These are phyloP conservation scores for Dasypus novemcinctus DNA, from an alignment of 2,113 vertebrate genomes.

Conservation along the genomic window DNA sequence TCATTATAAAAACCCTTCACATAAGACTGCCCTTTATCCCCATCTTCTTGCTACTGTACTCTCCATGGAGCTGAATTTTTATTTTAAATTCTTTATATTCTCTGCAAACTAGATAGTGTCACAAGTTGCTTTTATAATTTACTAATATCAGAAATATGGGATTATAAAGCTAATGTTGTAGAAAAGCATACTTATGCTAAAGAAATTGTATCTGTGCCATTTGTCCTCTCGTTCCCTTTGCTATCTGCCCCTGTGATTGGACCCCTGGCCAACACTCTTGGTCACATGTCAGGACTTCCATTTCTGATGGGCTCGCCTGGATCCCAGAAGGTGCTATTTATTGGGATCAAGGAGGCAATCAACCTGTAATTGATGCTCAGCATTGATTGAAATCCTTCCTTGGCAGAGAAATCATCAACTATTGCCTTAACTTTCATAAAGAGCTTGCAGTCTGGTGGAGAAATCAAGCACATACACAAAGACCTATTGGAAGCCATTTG, in stretches of 20 bases:
- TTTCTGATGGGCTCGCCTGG: not conserved
- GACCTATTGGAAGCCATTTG: not conserved
- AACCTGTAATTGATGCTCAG: not conserved
- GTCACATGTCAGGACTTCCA: not conserved
- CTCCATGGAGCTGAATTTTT: constrained; percentile 43
- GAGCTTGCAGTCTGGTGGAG: not conserved
- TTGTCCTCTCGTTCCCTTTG: not conserved
- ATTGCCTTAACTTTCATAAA: not conserved
- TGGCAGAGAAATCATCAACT: not conserved
- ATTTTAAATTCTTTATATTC: constrained; percentile 54
- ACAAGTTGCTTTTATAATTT: constrained; percentile 59
- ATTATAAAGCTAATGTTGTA: constrained; percentile 33
- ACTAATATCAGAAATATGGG: constrained; percentile 5
- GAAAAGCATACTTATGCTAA: constrained; percentile 29
- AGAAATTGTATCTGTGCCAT: not conserved
- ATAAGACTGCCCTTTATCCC: not conserved
- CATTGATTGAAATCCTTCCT: not conserved
- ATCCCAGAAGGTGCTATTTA: not conserved
- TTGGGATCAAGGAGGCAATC: not conserved
- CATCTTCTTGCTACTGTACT: not conserved
- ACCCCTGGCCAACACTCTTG: not conserved
- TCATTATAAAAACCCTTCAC: not conserved
- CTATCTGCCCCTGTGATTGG: not conserved
- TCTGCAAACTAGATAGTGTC: constrained; percentile 60
- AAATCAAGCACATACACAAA: not conserved